Percentiles rank a stretch among this genome's conserved stretches.
Conservation (phyloP, 2,888 invertebrate genomes). For the Caenorhabditis becei region DNA sequence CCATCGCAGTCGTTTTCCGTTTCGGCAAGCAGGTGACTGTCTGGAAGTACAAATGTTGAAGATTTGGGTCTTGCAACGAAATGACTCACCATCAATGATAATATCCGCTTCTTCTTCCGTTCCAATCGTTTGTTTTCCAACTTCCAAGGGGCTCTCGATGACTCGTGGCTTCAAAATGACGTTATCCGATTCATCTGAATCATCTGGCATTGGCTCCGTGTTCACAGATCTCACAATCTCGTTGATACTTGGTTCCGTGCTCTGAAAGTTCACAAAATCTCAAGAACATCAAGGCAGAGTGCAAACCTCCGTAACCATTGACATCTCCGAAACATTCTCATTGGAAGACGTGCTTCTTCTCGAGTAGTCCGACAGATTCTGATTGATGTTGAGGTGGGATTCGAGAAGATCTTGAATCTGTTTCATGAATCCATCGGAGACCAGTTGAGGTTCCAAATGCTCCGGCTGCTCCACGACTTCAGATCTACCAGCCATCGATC, state of each 20-base stretch:
- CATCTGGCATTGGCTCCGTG: too few species aligned
- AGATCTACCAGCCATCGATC: too few species aligned
- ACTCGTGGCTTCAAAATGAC: not conserved
- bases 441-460: too few species aligned
- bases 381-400: too few species aligned
- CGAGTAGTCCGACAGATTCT: not conserved
- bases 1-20: conserved; percentile 29
- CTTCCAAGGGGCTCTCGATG: not conserved
- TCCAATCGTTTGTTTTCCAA: conserved; percentile 7
- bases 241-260: conserved; percentile 6
- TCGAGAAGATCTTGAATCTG: conserved; percentile 10
- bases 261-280: not conserved
- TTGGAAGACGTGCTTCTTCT: not conserved
- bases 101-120: conserved; percentile 44
- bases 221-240: not conserved
- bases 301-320: not conserved
- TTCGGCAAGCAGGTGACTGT: conserved; percentile 27
- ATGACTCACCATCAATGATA: conserved; percentile 42
- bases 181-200: too few species aligned
- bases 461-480: too few species aligned
- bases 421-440: too few species aligned
- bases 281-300: not conserved
- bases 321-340: conserved; percentile 33
- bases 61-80: too few species aligned
- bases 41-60: conserved; percentile 21